Percentiles rank a stretch among this genome's conserved stretches.
These are phyloP conservation scores for Cremastobaeus sp. DNA, from an alignment of 2,888 invertebrate genomes.

Conservation along the genomic window DNA sequence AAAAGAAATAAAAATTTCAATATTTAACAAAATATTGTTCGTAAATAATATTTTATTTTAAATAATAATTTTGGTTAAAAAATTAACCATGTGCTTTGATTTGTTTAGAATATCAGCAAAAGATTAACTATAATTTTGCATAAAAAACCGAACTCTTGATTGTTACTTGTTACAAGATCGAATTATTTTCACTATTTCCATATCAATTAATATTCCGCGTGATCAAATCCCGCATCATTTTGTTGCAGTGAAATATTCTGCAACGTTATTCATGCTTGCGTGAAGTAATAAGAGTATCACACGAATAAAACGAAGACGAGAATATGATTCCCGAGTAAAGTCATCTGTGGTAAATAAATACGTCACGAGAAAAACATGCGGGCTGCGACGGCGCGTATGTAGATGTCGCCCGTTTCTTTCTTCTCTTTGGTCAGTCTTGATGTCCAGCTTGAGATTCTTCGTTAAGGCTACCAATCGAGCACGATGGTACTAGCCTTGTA, in stretches of 20 bases:
- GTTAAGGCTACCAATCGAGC: slow-evolving; percentile 54
- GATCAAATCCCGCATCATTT: slow-evolving; percentile 39
- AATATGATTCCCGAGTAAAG: slow-evolving; percentile 56
- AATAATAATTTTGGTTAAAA: too few species aligned
- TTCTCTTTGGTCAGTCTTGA: slow-evolving; percentile 47
- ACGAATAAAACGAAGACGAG: slow-evolving; percentile 41
- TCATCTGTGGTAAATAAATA: slow-evolving; percentile 59
- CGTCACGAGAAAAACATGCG: slow-evolving; percentile 59
- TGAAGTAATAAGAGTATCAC: slow-evolving; percentile 57
- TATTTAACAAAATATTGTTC: too few species aligned
- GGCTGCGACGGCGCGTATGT: slow-evolving; percentile 57
- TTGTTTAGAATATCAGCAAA: too few species aligned
- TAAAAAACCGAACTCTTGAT: slow-evolving; percentile 7
- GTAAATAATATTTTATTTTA: too few species aligned
- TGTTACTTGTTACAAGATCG: slow-evolving; percentile 16
- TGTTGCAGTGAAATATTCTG: slow-evolving; percentile 43
- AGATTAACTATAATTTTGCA: too few species aligned
- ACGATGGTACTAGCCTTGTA: slow-evolving; percentile 62
- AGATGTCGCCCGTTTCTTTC: slow-evolving; percentile 54
- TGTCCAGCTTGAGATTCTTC: slow-evolving; percentile 51
- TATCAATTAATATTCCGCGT: slow-evolving; percentile 38
- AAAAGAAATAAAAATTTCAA: too few species aligned
- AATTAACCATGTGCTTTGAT: too few species aligned
- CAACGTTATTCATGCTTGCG: slow-evolving; percentile 45
- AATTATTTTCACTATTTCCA: slow-evolving; percentile 23